Evolutionary conservation across 2,113 vertebrate species (phyloP), one percentile per base, ranked within the genome.

Genomic region (Leucopsar rothschildi): DNA sequence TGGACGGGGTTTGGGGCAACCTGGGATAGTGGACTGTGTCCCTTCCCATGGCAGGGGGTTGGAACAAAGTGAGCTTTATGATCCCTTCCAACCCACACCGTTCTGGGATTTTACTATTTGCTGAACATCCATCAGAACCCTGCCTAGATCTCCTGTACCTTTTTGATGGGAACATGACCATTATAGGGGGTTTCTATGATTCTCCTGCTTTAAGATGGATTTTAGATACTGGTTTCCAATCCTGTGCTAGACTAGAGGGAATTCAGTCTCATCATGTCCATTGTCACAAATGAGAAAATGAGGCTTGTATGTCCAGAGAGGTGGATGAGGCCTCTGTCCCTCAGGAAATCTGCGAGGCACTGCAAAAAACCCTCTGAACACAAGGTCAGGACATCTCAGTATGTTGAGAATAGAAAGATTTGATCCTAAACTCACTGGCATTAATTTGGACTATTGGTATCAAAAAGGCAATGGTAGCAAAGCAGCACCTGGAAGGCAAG

Each of bases 161-260:
- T 73, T 82, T 61, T 0, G 0, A 29, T 44, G 33, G 82, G 42
- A 84, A 65, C 56, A 16, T 1, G 2, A 70, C 50, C n/a, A 12
- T 65, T 64, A 49, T 0, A 37, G 29, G 21, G 24, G 6, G 37
- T 35, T 90, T 82, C 53, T 27, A 12, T 7, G 49, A 47, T 59
- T 77, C 50, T 73, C 20, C 45, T 53, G 45, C 76, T 88, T 64
- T 27, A 65, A 60, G n/a, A 83, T 8, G 44, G 35, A 59, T 61
- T 83, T 77, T 45, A 93, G 55, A 57, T 28, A 69, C 1, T 24
- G 50, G 18, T 77, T 47, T 81, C 72, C 70, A 81, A 83, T 77
- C 28, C 40, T 37, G 5, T 42, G 27, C 22, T 82, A 75, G 47
- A 53, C 57, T 28, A 45, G 12, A 78, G 37, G 50, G 50, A 94